Evolutionary conservation across 2,113 vertebrate species (phyloP).

Genomic region (Notiomystis cincta): DNA sequence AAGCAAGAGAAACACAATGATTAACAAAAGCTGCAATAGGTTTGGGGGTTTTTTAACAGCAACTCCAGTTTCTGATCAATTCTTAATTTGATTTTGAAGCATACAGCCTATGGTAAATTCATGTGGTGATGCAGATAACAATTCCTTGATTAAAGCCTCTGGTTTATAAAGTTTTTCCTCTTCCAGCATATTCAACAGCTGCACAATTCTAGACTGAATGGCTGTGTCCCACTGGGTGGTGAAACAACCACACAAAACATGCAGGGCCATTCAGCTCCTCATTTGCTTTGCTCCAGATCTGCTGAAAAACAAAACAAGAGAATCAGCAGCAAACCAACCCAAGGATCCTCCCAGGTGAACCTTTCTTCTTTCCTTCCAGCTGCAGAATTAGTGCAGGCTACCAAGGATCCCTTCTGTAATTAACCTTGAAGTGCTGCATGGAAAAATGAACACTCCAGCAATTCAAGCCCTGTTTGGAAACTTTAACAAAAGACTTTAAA

Average conservation of each 20-base stretch:
- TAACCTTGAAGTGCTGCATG: not conserved
- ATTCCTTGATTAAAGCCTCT: not conserved
- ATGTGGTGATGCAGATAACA: not conserved
- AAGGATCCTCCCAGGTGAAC: not conserved
- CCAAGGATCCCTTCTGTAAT: not conserved
- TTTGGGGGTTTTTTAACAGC: not conserved
- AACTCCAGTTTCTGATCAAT: not conserved
- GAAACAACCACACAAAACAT: not conserved
- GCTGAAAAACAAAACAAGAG: not conserved
- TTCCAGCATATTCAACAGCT: not conserved
- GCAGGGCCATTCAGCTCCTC: not conserved
- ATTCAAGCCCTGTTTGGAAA: not conserved
- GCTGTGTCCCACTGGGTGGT: not conserved
- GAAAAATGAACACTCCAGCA: not conserved
- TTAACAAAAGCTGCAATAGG: not conserved
- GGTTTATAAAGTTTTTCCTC: not conserved
- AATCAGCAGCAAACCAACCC: not conserved
- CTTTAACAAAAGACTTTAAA: not conserved
- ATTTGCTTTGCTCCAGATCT: not conserved
- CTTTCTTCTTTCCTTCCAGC: not conserved
- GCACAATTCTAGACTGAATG: not conserved
- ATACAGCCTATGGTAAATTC: not conserved
- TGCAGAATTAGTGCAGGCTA: not conserved
- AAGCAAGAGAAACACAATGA: not conserved
- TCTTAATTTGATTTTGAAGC: not conserved